Evolutionary conservation across 2,113 vertebrate species (phyloP).

Genomic region (Calyptomena viridis): DNA sequence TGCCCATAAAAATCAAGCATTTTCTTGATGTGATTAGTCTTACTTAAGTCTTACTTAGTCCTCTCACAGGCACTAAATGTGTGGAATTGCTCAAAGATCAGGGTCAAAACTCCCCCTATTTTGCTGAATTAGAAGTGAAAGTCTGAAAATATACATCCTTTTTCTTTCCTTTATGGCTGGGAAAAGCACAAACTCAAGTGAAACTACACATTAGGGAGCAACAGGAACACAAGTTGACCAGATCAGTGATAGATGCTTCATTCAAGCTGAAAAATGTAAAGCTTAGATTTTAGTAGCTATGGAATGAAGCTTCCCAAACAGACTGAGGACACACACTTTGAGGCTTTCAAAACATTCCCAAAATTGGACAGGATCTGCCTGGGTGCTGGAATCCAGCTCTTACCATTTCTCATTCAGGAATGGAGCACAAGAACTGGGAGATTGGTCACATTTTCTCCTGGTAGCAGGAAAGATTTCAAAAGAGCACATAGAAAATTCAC

Average conservation of each 20-base stretch:
- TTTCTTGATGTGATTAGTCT: not conserved
- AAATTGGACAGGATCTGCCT: not conserved
- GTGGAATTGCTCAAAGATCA: not conserved
- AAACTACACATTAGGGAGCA: not conserved
- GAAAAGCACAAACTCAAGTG: not conserved
- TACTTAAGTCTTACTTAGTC: not conserved
- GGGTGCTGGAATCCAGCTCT: not conserved
- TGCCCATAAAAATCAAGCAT: not conserved
- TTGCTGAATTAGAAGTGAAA: not conserved
- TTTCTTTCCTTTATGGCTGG: not conserved
- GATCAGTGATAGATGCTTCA: not conserved
- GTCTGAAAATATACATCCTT: fast-evolving
- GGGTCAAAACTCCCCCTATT: not conserved
- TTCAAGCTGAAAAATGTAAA: not conserved
- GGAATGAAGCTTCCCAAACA: not conserved
- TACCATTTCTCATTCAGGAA: not conserved
- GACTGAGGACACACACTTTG: not conserved
- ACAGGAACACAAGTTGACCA: not conserved
- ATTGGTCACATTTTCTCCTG: not conserved
- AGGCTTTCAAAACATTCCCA: conserved; percentile 8
- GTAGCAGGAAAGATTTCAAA: not conserved
- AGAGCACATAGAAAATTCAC: not conserved
- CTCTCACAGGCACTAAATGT: not conserved
- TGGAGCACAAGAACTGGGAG: not conserved
- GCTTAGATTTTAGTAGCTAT: not conserved